Evolutionary conservation across 2,113 vertebrate species (phyloP).

Genomic region (Casuarius casuarius): DNA sequence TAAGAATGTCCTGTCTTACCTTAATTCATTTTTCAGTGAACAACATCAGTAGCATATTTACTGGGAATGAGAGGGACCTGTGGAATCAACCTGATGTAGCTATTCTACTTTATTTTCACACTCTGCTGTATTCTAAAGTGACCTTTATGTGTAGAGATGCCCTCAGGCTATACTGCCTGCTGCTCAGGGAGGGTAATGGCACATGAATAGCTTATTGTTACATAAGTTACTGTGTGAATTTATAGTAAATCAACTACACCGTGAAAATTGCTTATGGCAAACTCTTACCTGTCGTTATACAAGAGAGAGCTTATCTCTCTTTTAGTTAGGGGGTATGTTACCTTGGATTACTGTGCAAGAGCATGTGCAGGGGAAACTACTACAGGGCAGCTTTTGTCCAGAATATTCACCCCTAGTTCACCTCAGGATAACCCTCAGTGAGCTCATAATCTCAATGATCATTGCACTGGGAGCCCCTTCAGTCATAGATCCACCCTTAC

Average conservation of each 20-base stretch:
- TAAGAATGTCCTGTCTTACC: not conserved
- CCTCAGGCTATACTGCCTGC: not conserved
- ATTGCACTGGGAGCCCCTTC: not conserved
- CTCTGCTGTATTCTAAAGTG: fast-evolving
- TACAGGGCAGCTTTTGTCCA: too few species aligned
- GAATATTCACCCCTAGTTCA: fast-evolving
- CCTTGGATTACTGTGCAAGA: not conserved
- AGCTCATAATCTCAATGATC: fast-evolving
- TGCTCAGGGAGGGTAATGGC: fast-evolving
- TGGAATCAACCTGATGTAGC: too few species aligned
- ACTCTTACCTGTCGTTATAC: fast-evolving
- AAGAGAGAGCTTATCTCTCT: fast-evolving
- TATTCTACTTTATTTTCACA: not conserved
- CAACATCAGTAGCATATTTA: fast-evolving
- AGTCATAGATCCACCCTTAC: not conserved
- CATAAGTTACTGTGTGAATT: fast-evolving
- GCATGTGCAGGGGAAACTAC: not conserved
- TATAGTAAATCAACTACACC: not conserved
- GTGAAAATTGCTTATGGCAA: not conserved
- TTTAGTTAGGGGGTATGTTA: too few species aligned
- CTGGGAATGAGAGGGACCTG: fast-evolving
- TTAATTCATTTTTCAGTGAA: not conserved
- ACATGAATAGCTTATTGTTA: fast-evolving
- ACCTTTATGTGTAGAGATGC: too few species aligned
- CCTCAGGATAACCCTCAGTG: fast-evolving